phyloP scores from a whole-genome alignment of 2,888 invertebrate genomes.

The Drosophila paracracens region DNA sequence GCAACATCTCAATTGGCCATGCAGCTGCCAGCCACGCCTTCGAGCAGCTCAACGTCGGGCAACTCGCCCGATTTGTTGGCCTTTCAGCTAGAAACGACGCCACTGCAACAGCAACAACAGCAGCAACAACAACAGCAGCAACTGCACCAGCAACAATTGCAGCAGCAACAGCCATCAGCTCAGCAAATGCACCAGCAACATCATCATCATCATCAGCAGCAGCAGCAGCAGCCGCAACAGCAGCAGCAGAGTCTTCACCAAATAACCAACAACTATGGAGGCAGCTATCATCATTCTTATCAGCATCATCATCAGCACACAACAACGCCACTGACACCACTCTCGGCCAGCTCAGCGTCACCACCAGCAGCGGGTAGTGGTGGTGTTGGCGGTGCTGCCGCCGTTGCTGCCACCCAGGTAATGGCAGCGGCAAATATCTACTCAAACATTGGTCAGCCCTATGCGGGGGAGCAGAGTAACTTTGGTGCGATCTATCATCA shows the following conservation, averaged over 20 bases:
- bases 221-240: constrained; percentile 37
- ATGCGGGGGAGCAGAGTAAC: constrained; percentile 83
- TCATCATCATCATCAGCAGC: constrained; percentile 25
- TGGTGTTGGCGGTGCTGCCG: constrained; percentile 31
- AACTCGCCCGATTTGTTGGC: constrained; percentile 82
- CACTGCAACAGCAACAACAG: constrained; percentile 50
- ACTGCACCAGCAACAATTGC: constrained; percentile 52
- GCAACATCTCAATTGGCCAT: constrained; percentile 50
- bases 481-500: constrained; percentile 85
- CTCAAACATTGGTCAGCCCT: constrained; percentile 83
- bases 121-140: constrained; percentile 46
- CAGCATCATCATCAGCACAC: constrained; percentile 48
- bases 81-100: constrained; percentile 65
- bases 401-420: constrained; percentile 63
- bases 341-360: constrained; percentile 66
- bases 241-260: constrained; percentile 49
- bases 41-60: constrained; percentile 79
- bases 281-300: constrained; percentile 55
- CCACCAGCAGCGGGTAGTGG: constrained; percentile 48
- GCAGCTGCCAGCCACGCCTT: constrained; percentile 73
- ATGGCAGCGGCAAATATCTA: constrained; percentile 82
- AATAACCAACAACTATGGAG: constrained; percentile 43
- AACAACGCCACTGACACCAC: constrained; percentile 64
- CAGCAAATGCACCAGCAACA: constrained; percentile 47
- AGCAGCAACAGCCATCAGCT: constrained; percentile 35